Evolutionary conservation across 2,113 vertebrate species (phyloP).

Genomic region (Hystrix cristata): DNA sequence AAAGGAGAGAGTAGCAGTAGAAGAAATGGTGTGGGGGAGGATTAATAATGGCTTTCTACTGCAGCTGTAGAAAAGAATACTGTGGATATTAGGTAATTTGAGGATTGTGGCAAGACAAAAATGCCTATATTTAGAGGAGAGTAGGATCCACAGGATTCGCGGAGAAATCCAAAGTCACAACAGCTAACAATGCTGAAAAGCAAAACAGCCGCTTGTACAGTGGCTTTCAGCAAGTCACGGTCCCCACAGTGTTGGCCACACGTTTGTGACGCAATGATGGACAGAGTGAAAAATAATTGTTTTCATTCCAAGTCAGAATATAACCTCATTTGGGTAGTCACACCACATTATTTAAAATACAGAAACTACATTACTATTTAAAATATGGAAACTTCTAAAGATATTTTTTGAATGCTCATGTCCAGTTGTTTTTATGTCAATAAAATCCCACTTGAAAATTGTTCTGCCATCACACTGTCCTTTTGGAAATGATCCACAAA

Average conservation of each 20-base stretch:
- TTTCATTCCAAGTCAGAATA: slow-evolving; percentile 41
- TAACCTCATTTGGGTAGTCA: not conserved
- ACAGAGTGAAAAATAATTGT: not conserved
- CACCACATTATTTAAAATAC: not conserved
- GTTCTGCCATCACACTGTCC: not conserved
- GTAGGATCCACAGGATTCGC: not conserved
- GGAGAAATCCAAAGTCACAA: not conserved
- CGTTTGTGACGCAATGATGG: not conserved
- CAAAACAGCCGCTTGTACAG: not conserved
- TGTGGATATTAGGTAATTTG: not conserved
- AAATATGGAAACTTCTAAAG: not conserved
- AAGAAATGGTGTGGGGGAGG: not conserved
- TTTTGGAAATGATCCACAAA: not conserved
- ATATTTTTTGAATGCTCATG: not conserved
- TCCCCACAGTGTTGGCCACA: not conserved
- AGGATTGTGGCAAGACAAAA: not conserved
- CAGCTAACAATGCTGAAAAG: not conserved
- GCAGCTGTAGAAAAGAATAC: not conserved
- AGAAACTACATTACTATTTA: not conserved
- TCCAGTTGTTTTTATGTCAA: not conserved
- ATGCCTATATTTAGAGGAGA: not conserved
- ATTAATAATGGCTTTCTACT: not conserved
- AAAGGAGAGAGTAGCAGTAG: not conserved
- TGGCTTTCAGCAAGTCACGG: not conserved
- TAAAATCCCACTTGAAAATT: not conserved